These are phyloP conservation scores for Oreochromis spilurus DNA, from an alignment of 2,113 vertebrate species.

Conservation along the genomic window DNA sequence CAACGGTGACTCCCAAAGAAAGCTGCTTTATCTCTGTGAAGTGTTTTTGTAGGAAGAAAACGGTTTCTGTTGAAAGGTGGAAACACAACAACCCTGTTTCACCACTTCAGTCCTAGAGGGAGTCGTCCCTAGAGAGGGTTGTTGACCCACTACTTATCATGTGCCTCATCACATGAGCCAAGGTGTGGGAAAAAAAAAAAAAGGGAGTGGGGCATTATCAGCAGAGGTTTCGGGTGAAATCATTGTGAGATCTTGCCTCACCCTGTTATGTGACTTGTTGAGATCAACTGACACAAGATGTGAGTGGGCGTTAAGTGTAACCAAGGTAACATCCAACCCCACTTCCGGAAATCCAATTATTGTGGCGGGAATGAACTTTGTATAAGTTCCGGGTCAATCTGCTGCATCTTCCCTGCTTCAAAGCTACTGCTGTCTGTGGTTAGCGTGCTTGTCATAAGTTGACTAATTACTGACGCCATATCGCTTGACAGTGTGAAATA, in stretches of 20 bases:
- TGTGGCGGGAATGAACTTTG: background rate
- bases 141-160: background rate
- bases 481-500: background rate
- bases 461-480: background rate
- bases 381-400: background rate
- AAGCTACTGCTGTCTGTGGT: accelerated
- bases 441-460: accelerated
- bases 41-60: accelerated
- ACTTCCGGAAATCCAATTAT: background rate
- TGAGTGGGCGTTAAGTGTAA: background rate
- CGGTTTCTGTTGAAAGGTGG: background rate
- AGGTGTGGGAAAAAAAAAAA: background rate
- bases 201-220: background rate
- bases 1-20: background rate
- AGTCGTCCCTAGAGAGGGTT: background rate
- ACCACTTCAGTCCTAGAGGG: background rate
- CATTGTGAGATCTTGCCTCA: background rate
- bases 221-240: background rate
- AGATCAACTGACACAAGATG: background rate
- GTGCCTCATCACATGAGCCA: background rate
- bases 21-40: background rate
- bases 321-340: background rate
- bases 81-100: background rate
- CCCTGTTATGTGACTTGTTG: background rate
- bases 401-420: background rate